Conservation (phyloP, 2,797 vertebrate species). For the Sebastes taczanowskii region DNA sequence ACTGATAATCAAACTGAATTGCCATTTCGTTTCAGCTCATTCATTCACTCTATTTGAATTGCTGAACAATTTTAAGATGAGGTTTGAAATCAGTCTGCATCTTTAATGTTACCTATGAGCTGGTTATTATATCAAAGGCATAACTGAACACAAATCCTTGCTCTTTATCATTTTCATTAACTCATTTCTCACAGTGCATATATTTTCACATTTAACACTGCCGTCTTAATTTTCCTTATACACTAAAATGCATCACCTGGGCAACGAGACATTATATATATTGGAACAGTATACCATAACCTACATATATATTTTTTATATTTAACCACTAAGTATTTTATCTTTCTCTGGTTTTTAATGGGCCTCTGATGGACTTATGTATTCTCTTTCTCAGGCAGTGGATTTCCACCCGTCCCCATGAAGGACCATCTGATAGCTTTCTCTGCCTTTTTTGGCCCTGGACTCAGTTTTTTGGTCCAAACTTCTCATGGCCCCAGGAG, state of each 20-base stretch:
- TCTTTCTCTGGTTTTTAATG: slow-evolving; percentile 12
- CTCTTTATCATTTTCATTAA: slow-evolving; percentile 11
- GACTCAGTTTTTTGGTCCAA: neutral
- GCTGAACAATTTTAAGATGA: neutral
- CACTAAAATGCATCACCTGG: neutral
- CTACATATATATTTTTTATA: neutral
- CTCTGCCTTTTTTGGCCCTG: neutral
- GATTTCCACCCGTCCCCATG: neutral
- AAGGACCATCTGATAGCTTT: slow-evolving; percentile 24
- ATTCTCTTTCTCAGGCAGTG: slow-evolving; percentile 4
- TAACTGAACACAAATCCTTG: neutral
- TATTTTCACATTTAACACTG: neutral
- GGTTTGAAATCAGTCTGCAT: neutral
- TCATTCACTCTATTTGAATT: neutral
- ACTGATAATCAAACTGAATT: neutral
- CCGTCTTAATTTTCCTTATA: neutral
- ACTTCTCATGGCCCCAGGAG: neutral
- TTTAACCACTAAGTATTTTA: neutral
- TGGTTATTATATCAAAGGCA: neutral
- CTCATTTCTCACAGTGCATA: neutral
- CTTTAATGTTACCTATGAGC: neutral
- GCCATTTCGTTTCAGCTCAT: neutral
- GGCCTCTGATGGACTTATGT: slow-evolving; percentile 3
- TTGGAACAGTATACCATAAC: slow-evolving; percentile 3
- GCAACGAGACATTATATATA: neutral